Evolutionary conservation across 2,113 vertebrate species (phyloP).

Genomic region (Glaucomys volans): DNA sequence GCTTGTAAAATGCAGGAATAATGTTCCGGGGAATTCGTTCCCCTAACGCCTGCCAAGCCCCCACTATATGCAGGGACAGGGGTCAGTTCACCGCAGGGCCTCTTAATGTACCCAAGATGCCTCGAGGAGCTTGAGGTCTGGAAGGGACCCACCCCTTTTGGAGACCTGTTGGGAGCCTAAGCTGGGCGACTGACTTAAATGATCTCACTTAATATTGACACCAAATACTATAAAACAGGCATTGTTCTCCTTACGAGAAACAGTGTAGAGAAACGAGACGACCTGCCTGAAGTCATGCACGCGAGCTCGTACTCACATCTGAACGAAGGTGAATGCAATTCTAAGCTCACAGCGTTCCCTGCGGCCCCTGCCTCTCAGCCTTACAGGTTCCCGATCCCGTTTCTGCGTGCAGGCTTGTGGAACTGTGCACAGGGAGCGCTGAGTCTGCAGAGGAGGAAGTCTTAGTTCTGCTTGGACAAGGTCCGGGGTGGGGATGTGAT

Average conservation of each 20-base stretch:
- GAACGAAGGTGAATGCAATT: neutral
- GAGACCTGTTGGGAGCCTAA: neutral
- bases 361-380: neutral
- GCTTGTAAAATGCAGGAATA: neutral
- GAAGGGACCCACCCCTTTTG: neutral
- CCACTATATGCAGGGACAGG: no score
- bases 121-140: neutral
- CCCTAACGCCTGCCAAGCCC: neutral
- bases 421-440: neutral
- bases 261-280: neutral
- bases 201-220: neutral
- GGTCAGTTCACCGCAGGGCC: no score
- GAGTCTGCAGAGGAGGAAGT: neutral
- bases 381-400: neutral
- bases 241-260: neutral
- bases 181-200: neutral
- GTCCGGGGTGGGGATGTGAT: no score
- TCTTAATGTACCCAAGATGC: neutral
- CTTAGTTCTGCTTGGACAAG: neutral
- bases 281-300: neutral
- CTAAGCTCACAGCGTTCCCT: neutral
- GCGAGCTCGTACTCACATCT: neutral
- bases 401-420: neutral
- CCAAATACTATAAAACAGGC: neutral
- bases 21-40: neutral